Percentiles rank a stretch among this genome's conserved stretches.
Conservation (phyloP, 2,797 vertebrate species). For the Falco biarmicus region DNA sequence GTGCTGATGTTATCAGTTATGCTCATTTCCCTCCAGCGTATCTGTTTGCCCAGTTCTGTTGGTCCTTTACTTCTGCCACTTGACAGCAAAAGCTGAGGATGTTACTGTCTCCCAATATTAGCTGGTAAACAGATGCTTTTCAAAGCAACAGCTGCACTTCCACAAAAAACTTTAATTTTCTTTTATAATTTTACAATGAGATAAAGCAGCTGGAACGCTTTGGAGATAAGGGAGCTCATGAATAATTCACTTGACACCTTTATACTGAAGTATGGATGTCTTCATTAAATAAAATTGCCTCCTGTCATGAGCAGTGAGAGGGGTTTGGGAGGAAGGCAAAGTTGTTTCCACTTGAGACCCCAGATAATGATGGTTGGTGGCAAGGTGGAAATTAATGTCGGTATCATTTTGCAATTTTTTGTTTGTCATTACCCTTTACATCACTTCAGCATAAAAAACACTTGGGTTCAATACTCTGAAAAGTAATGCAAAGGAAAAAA, state of each 20-base stretch:
- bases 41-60: background rate
- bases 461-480: background rate
- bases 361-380: background rate
- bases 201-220: slow-evolving; percentile 37
- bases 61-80: background rate
- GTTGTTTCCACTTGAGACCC: background rate
- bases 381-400: background rate
- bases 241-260: slow-evolving; percentile 55
- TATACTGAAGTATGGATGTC: slow-evolving; percentile 12
- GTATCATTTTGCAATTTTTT: background rate
- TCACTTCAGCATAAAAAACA: background rate
- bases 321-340: background rate
- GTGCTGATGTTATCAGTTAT: background rate
- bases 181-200: background rate
- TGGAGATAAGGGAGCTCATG: slow-evolving; percentile 45
- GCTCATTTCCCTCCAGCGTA: background rate
- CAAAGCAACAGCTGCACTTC: slow-evolving; percentile 61
- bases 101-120: background rate
- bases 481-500: background rate
- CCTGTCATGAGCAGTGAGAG: background rate
- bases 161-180: slow-evolving; percentile 39
- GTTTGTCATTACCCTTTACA: background rate
- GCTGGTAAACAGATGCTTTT: slow-evolving; percentile 39
- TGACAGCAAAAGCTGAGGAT: background rate
- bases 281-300: slow-evolving; percentile 42